Evolutionary conservation across 2,113 vertebrate species (phyloP), one percentile per base, ranked within the genome.

Genomic region (Ictalurus furcatus): DNA sequence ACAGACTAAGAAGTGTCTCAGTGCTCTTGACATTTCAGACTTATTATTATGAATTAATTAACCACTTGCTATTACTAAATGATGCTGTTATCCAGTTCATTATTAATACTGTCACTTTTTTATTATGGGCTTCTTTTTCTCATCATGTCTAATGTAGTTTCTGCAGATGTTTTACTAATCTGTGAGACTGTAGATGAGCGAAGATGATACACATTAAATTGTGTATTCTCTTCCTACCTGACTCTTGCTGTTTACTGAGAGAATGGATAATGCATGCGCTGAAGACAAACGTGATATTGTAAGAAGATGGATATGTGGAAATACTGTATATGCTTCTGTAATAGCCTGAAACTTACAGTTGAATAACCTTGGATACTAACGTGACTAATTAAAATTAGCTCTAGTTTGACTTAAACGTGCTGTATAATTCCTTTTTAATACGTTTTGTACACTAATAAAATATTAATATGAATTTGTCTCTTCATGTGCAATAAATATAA

Each of bases 361-460:
- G 92, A 91, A 94, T 95, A 94, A 94, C 91, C 92, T 96, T 97
- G 95, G 95, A 95, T 95, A 96, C 95, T 95, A 95, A 95, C 94
- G 95, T 96, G 96, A 96, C 95, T 95, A 96, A 96, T 97, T 96
- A 95, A 92, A 92, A 92, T 97, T 97, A 98, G 98, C 96, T 98
- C 96, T 98, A 97, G 97, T 97, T 98, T 97, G 96, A 96, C 96
- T 96, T 88, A 97, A 97, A 94, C 97, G 97, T 98, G 97, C 96
- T 97, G 97, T 98, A 98, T 97, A 98, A 96, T 96, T 97, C 97
- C 97, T 98, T 99, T 98, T 98, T 98, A 99, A 97, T 97, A 97
- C 97, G 98, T 99, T 99, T 99, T 99, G 97, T 99, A 99, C 97
- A 97, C 96, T 98, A 99, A 98, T 99, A 99, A 99, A 99, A 98